Percentiles rank a stretch among this genome's conserved stretches.
These are phyloP conservation scores for Arnoldichthys spilopterus DNA, from an alignment of 2,797 vertebrate genomes.

Conservation along the genomic window DNA sequence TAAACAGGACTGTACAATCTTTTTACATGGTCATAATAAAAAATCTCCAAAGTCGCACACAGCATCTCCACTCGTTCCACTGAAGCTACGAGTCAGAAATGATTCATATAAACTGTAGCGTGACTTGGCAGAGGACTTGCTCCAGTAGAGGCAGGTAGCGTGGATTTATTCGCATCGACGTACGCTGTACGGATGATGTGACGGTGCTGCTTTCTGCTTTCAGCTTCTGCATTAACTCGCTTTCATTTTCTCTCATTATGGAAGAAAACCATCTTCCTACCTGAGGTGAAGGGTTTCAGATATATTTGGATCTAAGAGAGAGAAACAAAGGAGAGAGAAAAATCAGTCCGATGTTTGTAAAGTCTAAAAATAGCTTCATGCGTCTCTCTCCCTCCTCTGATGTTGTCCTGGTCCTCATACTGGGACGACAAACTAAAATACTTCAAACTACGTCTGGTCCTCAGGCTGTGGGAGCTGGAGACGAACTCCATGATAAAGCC, in stretches of 20 bases:
- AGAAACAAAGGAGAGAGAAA: background rate
- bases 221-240: background rate
- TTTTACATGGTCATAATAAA: too few species aligned
- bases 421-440: background rate
- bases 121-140: too few species aligned
- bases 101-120: background rate
- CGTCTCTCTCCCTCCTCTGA: background rate
- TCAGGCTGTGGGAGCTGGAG: background rate
- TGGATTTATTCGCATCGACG: background rate
- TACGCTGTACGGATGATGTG: background rate
- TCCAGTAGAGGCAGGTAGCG: background rate
- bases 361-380: slow-evolving; percentile 9
- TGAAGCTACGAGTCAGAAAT: background rate
- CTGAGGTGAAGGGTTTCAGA: background rate
- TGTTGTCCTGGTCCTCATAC: slow-evolving; percentile 2
- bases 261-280: background rate
- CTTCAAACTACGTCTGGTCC: background rate
- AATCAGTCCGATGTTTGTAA: slow-evolving; percentile 12
- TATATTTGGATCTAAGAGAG: slow-evolving; percentile 30
- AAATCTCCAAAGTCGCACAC: too few species aligned
- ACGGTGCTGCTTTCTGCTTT: background rate
- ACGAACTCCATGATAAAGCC: slow-evolving; percentile 33
- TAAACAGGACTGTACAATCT: too few species aligned
- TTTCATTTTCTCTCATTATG: background rate
- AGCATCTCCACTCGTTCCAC: too few species aligned